These are phyloP conservation scores for Macrochelys suwanniensis DNA, from an alignment of 2,797 vertebrate genomes.

Conservation along the genomic window DNA sequence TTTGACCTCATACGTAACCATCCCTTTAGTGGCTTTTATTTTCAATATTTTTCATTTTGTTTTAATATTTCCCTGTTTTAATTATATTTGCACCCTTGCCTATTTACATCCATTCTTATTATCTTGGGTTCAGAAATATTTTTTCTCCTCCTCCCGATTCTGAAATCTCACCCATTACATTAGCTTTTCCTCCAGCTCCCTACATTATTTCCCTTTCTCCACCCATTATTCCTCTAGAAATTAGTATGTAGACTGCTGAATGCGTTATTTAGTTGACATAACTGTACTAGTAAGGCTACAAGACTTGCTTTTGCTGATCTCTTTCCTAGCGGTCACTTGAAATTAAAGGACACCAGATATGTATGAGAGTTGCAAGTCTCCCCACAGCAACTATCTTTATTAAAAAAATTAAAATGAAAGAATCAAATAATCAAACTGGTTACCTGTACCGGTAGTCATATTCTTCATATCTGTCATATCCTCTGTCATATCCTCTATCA, in stretches of 20 bases:
- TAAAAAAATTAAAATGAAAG: neutral
- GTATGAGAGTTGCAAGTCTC: neutral
- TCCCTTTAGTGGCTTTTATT: neutral
- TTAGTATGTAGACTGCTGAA: neutral
- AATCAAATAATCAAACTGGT: neutral
- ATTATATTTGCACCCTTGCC: neutral
- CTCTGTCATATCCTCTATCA: slow-evolving; percentile 88
- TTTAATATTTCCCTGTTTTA: neutral
- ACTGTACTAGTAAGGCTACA: neutral
- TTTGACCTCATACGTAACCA: neutral
- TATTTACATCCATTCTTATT: neutral
- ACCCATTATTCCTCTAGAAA: neutral
- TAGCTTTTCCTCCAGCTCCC: neutral
- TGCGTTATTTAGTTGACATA: neutral
- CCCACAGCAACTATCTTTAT: neutral
- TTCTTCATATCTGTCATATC: slow-evolving; percentile 92
- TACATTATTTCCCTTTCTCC: neutral
- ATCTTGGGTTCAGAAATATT: neutral
- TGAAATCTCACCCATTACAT: neutral
- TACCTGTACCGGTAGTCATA: slow-evolving; percentile 94
- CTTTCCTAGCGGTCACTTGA: neutral
- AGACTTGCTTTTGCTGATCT: neutral
- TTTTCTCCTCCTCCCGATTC: neutral
- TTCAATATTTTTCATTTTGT: neutral
- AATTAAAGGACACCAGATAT: neutral